Evolutionary conservation across 2,113 vertebrate species (phyloP), one percentile per base, ranked within the genome.

Genomic region (Hystrix brachyura): DNA sequence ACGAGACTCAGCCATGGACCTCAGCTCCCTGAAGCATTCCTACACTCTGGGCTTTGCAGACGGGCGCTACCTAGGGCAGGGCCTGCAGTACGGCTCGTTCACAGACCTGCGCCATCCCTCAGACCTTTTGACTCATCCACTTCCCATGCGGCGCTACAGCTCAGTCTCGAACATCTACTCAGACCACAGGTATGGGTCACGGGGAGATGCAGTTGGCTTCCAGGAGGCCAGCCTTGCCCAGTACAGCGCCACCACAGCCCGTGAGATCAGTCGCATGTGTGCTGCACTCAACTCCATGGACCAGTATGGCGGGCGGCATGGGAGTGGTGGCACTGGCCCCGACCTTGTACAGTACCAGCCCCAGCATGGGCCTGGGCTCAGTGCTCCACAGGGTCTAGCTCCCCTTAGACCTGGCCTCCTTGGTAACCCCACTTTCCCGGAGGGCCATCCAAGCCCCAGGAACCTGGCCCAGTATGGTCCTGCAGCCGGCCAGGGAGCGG

Each of bases 191-290:
- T 99, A 99, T 81, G 98, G 98, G 3, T 98, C 99, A n/a, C 98
- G 98, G 79, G 98, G 98, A 5, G 99, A 99, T 21, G 97, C 98
- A 80, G 97, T 99, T 74, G 99, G 98, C 95, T 99, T 99, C 97
- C 99, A 99, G 94, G 99, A 99, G 94, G 99, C 99, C 93, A 99
- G 99, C 98, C 98, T 99, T 97, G 99, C 99, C 93, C 99, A 99
- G 90, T 99, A 99, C 97, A 99, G 99, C 87, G 99, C 99, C 93
- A 99, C 99, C 59, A 99, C 99, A 0, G 99, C 99, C 0, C 99
- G 99, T 1, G 99, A 99, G 98, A 99, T 99, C 95, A 99, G 99
- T 98, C 99, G 99, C 43, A 99, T 99, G 99, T 99, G 99, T 53
- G 99, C 99, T 1, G 99, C 99, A 96, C 99, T 99, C 92, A 99